Evolutionary conservation across 2,113 vertebrate species (phyloP), one percentile per base, ranked within the genome.

Genomic region (Lepus europaeus): DNA sequence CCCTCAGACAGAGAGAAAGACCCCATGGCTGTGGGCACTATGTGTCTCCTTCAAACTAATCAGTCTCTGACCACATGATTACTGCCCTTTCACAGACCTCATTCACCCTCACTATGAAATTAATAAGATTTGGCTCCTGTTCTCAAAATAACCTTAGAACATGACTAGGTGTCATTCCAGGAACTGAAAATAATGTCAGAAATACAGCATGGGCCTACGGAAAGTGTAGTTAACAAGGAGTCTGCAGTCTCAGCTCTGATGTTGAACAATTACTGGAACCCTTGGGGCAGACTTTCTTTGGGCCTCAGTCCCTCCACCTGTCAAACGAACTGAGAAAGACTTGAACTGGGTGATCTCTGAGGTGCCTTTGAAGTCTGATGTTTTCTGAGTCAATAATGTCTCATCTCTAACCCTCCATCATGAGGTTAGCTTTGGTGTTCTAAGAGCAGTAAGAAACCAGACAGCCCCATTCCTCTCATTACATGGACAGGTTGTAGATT

Each of bases 381-480:
- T 25, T 49, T 39, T 90, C 36, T 39, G 31, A 70, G 39, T 78
- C 53, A 78, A 25, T 72, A 51, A 36, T 84, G 20, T 78, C 8
- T 89, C 51, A 78, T 77, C 19, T 33, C 6, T 45, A 36, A 9
- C 2, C 56, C 33, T 63, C 51, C 25, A 53, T 23, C 36, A 56
- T 94, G 53, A 85, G 51, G 36, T 63, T 31, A 85, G 19, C 9
- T 70, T 85, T 70, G 36, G 25, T 72, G 31, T 89, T 89, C 63
- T 89, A 66, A 93, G 3, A 89, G 9, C 33, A 69, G 29, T 81
- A 23, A 88, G 16, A 93, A 88, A 80, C 11, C n/a, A 87, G 72
- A 81, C 9, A n/a, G 39, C 23, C 3, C n/a, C n/a, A 33, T 36
- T 31, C 36, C 3, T 61, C 22, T 17, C 19, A 59, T 19, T 19